Conservation (phyloP, 2,797 vertebrate genomes). For the Manis pentadactyla region DNA sequence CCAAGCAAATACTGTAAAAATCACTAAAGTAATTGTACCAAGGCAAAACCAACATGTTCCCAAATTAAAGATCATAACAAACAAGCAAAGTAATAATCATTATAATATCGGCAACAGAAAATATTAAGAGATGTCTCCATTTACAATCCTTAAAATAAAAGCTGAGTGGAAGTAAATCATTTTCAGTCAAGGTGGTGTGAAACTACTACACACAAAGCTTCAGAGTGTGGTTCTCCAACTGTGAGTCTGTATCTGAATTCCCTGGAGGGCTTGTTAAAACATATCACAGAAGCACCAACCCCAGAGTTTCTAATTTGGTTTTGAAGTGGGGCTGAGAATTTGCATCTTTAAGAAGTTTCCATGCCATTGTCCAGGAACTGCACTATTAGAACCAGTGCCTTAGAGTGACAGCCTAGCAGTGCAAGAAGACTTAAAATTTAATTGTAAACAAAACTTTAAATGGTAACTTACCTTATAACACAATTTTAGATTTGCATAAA, state of each 20-base stretch:
- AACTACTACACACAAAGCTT: background rate
- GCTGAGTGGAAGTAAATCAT: background rate
- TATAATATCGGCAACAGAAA: background rate
- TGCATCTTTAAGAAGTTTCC: background rate
- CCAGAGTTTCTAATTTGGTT: conserved; percentile 27
- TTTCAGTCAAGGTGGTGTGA: background rate
- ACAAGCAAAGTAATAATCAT: background rate
- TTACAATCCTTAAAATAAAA: conserved; percentile 36
- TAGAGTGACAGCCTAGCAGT: background rate
- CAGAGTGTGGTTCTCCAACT: background rate
- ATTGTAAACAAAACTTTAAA: background rate
- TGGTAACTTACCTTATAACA: background rate
- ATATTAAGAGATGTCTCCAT: background rate
- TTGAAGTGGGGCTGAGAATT: background rate
- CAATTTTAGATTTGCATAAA: background rate
- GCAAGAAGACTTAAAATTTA: background rate
- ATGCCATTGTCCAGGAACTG: background rate
- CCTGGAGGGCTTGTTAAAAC: background rate
- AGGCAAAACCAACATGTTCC: background rate
- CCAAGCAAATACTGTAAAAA: conserved; percentile 48
- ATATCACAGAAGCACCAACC: background rate
- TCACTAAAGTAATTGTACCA: conserved; percentile 8
- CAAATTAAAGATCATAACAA: conserved; percentile 41
- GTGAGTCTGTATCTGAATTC: background rate
- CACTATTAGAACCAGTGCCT: background rate